Evolutionary conservation across 2,888 invertebrate species (phyloP).

Genomic region (Cyrtodaria siliqua): DNA sequence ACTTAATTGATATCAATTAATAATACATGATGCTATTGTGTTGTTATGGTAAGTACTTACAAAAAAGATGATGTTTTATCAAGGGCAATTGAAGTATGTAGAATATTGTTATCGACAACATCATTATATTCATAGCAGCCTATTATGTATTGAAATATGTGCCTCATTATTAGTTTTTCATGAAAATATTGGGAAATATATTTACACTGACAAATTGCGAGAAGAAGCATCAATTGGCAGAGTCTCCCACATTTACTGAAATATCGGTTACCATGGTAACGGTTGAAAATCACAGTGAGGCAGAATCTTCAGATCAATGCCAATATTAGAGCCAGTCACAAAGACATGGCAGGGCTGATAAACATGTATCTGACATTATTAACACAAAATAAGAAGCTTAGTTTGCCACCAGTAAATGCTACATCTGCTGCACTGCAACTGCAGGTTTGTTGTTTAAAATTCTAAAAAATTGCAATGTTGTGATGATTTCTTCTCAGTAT

Average conservation of each 20-base stretch:
- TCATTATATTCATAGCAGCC: too few species aligned
- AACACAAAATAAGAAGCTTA: slow-evolving; percentile 70
- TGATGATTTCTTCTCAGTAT: neutral
- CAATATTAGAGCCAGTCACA: slow-evolving; percentile 40
- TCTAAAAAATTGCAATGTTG: too few species aligned
- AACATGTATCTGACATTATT: slow-evolving; percentile 75
- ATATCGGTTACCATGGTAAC: slow-evolving; percentile 73
- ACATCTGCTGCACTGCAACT: slow-evolving; percentile 62
- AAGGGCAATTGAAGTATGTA: slow-evolving; percentile 20
- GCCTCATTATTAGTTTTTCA: slow-evolving; percentile 6
- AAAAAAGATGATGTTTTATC: too few species aligned
- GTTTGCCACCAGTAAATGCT: slow-evolving; percentile 64
- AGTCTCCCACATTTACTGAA: slow-evolving; percentile 61
- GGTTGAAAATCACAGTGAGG: slow-evolving; percentile 72
- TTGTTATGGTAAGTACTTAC: too few species aligned
- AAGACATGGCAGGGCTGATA: slow-evolving; percentile 72
- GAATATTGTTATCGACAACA: too few species aligned
- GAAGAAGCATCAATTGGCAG: slow-evolving; percentile 57
- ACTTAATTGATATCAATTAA: too few species aligned
- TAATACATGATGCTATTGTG: too few species aligned
- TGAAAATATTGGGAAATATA: slow-evolving; percentile 61
- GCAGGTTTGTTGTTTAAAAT: slow-evolving; percentile 65
- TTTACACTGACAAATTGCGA: slow-evolving; percentile 57
- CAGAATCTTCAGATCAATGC: slow-evolving; percentile 68
- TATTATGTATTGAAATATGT: too few species aligned